phyloP scores from a whole-genome alignment of 2,113 vertebrate species.

The Erinaceus europaeus region DNA sequence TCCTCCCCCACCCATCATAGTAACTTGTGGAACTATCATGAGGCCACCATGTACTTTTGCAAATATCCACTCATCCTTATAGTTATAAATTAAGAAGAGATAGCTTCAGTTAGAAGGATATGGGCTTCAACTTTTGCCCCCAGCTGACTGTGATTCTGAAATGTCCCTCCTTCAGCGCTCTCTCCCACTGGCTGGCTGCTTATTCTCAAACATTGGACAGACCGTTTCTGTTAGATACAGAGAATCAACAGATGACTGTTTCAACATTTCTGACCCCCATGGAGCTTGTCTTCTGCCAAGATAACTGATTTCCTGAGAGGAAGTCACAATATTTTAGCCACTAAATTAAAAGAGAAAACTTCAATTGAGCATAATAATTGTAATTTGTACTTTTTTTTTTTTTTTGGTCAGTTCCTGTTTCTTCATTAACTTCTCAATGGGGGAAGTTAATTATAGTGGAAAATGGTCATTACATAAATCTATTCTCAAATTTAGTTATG shows the following conservation, averaged over 20 bases:
- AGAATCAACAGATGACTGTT: not conserved
- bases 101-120: conserved; percentile 37
- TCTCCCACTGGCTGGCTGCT: not conserved
- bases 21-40: not conserved
- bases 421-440: not conserved
- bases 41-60: not conserved
- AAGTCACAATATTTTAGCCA: conserved; percentile 31
- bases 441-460: not conserved
- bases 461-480: not conserved
- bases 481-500: too few relatives aligned
- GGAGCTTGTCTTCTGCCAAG: not conserved
- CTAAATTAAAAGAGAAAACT: conserved; percentile 50
- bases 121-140: not conserved
- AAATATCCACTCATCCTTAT: not conserved
- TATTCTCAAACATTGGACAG: not conserved
- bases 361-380: conserved; percentile 17
- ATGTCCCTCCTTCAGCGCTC: fast-evolving
- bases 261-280: not conserved
- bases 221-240: not conserved
- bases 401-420: conserved; percentile 1
- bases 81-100: conserved; percentile 7
- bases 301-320: conserved; percentile 5
- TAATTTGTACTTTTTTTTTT: not conserved
- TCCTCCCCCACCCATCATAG: conserved; percentile 45
- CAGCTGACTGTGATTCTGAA: not conserved